Percentiles rank a stretch among this genome's conserved stretches.
Conservation (phyloP, 2,888 invertebrate species). For the Coleophora flavipennella region DNA sequence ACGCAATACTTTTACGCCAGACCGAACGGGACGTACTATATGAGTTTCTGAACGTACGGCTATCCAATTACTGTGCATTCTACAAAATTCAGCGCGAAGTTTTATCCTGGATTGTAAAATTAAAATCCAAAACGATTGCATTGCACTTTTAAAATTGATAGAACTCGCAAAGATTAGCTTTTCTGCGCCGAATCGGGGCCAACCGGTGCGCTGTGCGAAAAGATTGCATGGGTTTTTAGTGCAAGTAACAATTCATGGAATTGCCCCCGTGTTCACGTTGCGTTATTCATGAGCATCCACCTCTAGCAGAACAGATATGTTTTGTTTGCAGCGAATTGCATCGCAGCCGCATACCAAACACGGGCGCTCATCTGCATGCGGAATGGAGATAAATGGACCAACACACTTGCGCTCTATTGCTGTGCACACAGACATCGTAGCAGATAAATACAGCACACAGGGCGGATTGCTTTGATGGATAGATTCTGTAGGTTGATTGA, state of each 20-base stretch:
- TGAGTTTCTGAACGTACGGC: constrained; percentile 2
- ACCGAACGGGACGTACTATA: not conserved
- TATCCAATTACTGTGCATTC: constrained; percentile 4
- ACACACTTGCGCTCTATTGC: constrained; percentile 1
- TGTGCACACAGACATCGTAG: not conserved
- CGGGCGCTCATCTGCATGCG: constrained; percentile 1
- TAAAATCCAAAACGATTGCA: not conserved
- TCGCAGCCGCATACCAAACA: constrained; percentile 5
- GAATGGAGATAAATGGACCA: constrained; percentile 5
- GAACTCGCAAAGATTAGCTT: no score
- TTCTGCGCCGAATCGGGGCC: no score
- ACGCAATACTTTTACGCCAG: constrained; percentile 22
- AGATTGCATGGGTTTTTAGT: no score
- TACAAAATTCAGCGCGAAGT: not conserved
- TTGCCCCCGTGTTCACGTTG: no score
- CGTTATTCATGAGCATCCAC: no score
- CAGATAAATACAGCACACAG: no score
- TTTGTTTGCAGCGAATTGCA: not conserved
- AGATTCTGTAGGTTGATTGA: no score
- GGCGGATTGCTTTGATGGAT: no score
- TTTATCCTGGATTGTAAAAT: constrained; percentile 1
- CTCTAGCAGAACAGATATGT: no score
- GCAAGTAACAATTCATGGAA: no score
- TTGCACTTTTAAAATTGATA: no score
- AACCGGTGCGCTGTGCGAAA: no score